phyloP scores from a whole-genome alignment of 2,888 invertebrate genomes.

The Aspidiotus rigidus region DNA sequence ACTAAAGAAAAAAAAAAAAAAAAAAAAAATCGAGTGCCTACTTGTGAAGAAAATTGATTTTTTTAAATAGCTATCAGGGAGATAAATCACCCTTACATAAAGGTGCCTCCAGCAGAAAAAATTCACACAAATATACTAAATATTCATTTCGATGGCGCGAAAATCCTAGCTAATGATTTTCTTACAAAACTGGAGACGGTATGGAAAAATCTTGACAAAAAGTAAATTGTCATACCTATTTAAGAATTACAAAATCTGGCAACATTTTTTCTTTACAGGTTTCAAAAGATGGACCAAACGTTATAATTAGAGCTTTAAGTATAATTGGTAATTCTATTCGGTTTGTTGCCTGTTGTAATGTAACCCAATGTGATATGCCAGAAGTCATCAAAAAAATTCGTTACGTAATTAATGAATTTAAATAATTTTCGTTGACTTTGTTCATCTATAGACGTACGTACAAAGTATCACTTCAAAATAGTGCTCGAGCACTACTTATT shows the following conservation, averaged over 20 bases:
- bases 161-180: constrained; percentile 50
- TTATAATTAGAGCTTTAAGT: constrained; percentile 9
- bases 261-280: too few species aligned
- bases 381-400: constrained; percentile 22
- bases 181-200: constrained; percentile 47
- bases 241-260: background rate
- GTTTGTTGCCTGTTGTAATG: constrained; percentile 17
- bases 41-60: too few species aligned
- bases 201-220: constrained; percentile 31
- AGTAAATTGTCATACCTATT: background rate
- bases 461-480: too few species aligned
- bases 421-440: too few species aligned
- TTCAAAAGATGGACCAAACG: background rate
- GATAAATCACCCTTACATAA: constrained; percentile 27
- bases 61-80: constrained; percentile 48
- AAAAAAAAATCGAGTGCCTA: background rate
- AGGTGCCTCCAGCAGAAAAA: constrained; percentile 50
- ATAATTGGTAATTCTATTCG: background rate
- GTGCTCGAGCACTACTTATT: too few species aligned
- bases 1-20: background rate
- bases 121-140: constrained; percentile 72
- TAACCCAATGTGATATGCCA: constrained; percentile 4
- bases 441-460: too few species aligned
- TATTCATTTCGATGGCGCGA: constrained; percentile 49
- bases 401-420: background rate